Percentiles rank a stretch among this genome's conserved stretches.
Evolutionary conservation across 2,113 vertebrate genomes (phyloP).

Genomic region (Kryptolebias marmoratus): DNA sequence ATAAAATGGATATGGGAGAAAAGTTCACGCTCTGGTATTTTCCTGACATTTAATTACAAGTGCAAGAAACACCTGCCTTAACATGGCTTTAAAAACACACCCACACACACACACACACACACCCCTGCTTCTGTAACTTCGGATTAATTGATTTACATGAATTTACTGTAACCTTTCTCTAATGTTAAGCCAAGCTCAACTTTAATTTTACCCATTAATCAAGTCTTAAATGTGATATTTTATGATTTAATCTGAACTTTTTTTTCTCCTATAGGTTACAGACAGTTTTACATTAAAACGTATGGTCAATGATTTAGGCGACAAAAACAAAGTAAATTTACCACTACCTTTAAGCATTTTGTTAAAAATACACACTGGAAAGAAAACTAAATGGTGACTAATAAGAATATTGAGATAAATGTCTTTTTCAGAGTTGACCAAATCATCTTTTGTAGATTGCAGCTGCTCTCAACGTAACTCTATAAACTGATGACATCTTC

Average conservation of each 20-base stretch:
- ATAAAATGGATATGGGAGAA: background rate
- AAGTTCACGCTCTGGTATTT: slow-evolving; percentile 71
- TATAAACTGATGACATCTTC: too few relatives aligned
- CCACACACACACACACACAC: background rate
- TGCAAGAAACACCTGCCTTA: slow-evolving; percentile 42
- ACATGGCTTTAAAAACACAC: slow-evolving; percentile 13
- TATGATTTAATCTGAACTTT: too few relatives aligned
- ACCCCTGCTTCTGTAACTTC: background rate
- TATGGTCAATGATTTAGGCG: background rate
- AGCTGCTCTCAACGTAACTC: too few relatives aligned
- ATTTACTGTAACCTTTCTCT: background rate
- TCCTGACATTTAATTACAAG: slow-evolving; percentile 65
- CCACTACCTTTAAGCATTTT: too few relatives aligned
- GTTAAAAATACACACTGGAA: too few relatives aligned
- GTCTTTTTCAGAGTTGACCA: too few relatives aligned
- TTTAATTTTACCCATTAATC: background rate
- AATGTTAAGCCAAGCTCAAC: background rate
- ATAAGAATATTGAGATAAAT: too few relatives aligned
- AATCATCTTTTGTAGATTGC: too few relatives aligned
- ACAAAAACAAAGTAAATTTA: too few relatives aligned
- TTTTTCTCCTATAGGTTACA: background rate
- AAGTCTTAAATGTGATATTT: background rate
- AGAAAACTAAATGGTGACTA: too few relatives aligned
- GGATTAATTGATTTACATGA: too few relatives aligned
- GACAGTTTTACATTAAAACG: background rate